Evolutionary conservation across 1,140 invertebrate genomes (phyloP), one percentile per base, ranked within the genome.

Genomic region (Leptopilina clavipes): DNA sequence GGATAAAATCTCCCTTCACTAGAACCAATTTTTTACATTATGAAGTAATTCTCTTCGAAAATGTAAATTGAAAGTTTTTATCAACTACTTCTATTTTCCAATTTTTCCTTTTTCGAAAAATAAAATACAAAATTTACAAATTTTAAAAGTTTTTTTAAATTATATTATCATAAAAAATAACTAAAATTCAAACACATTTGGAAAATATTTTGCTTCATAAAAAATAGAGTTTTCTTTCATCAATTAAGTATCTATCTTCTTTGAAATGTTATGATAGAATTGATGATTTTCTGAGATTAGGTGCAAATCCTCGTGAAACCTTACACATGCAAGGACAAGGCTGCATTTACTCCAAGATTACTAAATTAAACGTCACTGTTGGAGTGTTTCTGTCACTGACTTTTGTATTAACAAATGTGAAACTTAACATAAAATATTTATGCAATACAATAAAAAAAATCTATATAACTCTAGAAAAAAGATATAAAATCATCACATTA

Each of bases 261-360:
- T n/a, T 12, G 10, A 5, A 31, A 31, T 31, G 25, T 31, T 31
- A 22, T 65, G 12, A 65, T 65, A 25, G 59, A 31, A 25, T 31
- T 12, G 25, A 59, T 59, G 22, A 31, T 59, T 19, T 14, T 25
- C 56, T 25, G 11, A 59, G 59, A 65, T 14, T 65, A 31, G 11
- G 59, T 65, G 25, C 11, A 65, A 65, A 65, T 31, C 25, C 59
- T 65, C 59, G 59, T 14, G 59, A 65, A 65, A 65, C 59, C 59
- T 22, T 31, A 31, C 59, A 22, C 12, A 31, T 65, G 59, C 59
- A 65, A 65, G 59, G 59, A 65, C 59, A 65, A 65, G 59, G 25
- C 3, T 25, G 19, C 56, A 59, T 65, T 65, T 31, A 37, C 59
- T 65, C 31, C 12, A 12, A 65, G 59, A 14, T 65, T 65, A 65